Evolutionary conservation across 2,888 invertebrate species (phyloP).

Genomic region (Yponomeuta malinellus): DNA sequence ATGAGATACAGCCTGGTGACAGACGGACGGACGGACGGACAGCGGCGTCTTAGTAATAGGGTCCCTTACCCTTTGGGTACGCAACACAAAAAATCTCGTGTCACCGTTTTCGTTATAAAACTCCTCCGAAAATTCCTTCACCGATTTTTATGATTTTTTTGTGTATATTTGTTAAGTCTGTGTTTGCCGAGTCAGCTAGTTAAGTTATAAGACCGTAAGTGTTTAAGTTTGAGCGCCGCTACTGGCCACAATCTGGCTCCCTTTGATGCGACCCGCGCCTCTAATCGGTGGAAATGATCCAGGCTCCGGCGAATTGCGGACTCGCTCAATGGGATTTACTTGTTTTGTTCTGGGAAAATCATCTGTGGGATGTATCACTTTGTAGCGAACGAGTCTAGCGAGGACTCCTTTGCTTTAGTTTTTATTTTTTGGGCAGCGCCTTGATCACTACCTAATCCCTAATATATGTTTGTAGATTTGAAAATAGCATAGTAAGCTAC

Average conservation of each 20-base stretch:
- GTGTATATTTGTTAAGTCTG: no score
- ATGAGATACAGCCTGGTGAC: no score
- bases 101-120: no score
- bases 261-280: background rate
- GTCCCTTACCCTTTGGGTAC: no score
- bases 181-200: no score
- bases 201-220: no score
- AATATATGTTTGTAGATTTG: background rate
- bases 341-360: background rate
- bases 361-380: background rate
- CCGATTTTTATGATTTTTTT: no score
- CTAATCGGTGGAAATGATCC: conserved; percentile 1
- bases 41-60: no score
- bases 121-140: no score
- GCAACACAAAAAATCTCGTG: no score
- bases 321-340: background rate
- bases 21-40: no score
- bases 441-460: background rate
- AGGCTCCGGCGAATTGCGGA: background rate
- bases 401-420: background rate
- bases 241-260: background rate
- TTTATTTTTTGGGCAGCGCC: background rate
- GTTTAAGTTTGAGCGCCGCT: background rate
- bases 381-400: background rate
- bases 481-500: no score